Conservation (phyloP, 2,797 vertebrate species). For the Gorsachius magnificus region DNA sequence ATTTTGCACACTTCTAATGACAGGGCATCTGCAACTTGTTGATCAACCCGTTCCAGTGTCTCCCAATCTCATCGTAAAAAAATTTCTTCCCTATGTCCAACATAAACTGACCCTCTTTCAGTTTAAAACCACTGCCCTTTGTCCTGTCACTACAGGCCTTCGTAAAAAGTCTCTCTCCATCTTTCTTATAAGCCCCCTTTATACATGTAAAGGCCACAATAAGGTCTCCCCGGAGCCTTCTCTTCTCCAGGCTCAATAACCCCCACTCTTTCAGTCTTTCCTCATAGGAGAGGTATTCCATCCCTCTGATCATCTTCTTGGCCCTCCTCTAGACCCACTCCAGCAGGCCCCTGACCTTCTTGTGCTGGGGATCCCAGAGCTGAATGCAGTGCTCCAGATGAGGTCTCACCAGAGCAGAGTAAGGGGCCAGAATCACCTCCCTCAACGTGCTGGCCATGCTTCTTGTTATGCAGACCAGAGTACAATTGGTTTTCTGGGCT, state of each 20-base stretch:
- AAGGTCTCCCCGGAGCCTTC: not conserved
- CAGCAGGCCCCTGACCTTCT: not conserved
- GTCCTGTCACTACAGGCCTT: not conserved
- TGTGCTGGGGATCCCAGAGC: not conserved
- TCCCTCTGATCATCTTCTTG: not conserved
- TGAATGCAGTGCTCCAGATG: not conserved
- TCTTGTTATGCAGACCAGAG: not conserved
- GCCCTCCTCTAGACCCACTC: not conserved
- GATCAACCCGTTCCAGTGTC: not conserved
- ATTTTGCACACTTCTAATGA: not conserved
- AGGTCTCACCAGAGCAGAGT: fast-evolving
- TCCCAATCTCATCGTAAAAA: not conserved
- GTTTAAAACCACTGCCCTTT: not conserved
- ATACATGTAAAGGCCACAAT: not conserved
- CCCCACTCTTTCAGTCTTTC: not conserved
- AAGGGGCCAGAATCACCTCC: not conserved
- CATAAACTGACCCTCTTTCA: not conserved
- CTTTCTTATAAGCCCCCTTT: not conserved
- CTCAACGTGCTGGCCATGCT: fast-evolving
- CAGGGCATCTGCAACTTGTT: not conserved
- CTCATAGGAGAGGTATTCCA: not conserved
- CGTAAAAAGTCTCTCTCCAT: not conserved
- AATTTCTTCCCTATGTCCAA: not conserved
- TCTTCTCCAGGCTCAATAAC: not conserved
- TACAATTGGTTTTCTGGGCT: not conserved